Base-by-base conservation (phyloP, 2,113 vertebrate genomes). In the Aramus guarauna region DNA sequence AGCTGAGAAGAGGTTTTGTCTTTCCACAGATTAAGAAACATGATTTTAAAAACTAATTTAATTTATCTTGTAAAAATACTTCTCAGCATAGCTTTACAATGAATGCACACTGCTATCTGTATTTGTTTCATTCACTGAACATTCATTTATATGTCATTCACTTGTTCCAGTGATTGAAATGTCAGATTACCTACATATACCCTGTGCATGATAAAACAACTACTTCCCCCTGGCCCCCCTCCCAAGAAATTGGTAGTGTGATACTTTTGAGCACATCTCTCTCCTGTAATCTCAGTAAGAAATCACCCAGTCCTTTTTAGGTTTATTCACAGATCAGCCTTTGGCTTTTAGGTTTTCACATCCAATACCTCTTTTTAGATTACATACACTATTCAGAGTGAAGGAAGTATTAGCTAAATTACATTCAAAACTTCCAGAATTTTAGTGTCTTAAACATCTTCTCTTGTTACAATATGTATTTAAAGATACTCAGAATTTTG, bases 121-220 rank as follows among this genome's bases (percentile, higher is more conserved):
- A 53, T 58, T 64, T 84, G n/a, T 27, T 60, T 27, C 32, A 21
- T 27, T 79, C 34, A 41, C 26, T 37, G 26, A n/a, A 23, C 76
- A 58, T 94, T 96, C 80, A 92, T 95, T 96, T 94, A 55, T 78
- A 77, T 91, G 80, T 74, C 86, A 91, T 93, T 91, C 84, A 43
- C 77, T 79, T 58, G 37, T 88, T 94, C 41, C 62, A 82, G 26
- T 45, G 23, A 93, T 8, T 60, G 56, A 58, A 92, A 80, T 75
- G 45, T 80, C 78, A 71, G 52, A 63, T 78, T 81, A 71, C 24
- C 24, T 82, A 78, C 63, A 43, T 69, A 80, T 78, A 24, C 41
- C 77, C 23, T 16, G 11, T 45, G 27, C n/a, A 67, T 53, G 39
- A 95, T 63, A 91, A 71, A n/a, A 16, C n/a, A 50, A 21, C 45